phyloP scores from a whole-genome alignment of 30 jellyfish, hydroid and myxozoan species.

The Phacellophora camtschatica region DNA sequence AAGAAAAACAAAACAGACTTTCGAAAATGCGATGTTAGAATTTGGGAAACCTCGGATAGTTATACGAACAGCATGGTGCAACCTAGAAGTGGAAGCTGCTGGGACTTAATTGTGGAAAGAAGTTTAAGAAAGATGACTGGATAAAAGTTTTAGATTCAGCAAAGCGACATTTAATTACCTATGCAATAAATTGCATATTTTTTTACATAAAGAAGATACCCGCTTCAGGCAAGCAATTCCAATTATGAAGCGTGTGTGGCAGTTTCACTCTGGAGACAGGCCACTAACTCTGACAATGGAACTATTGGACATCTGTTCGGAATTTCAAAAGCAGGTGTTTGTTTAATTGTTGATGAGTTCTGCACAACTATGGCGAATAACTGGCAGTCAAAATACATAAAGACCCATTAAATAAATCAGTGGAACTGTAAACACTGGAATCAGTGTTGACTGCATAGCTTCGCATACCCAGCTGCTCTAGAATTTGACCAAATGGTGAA shows the following conservation, averaged over 20 bases:
- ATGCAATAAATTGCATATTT: background rate
- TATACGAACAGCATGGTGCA: background rate
- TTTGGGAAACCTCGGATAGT: background rate
- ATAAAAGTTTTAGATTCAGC: background rate
- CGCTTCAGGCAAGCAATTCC: background rate
- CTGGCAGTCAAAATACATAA: background rate
- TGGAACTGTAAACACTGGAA: no score
- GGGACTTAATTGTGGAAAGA: constrained; percentile 10
- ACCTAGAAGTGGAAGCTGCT: constrained; percentile 20
- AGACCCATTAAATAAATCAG: no score
- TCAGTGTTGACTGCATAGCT: no score
- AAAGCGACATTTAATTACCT: background rate
- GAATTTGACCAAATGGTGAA: background rate
- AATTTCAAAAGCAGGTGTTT: background rate
- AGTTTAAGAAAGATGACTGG: no score
- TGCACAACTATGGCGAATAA: background rate
- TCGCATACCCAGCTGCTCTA: background rate
- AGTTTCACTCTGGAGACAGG: constrained; percentile 19
- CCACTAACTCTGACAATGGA: constrained; percentile 16
- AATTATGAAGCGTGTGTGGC: constrained; percentile 19
- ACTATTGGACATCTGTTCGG: background rate
- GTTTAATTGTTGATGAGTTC: no score
- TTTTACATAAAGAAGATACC: constrained; percentile 17
- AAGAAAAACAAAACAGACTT: background rate
- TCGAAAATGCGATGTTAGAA: background rate